Conservation (phyloP, 2,113 vertebrate species). For the Sphyrna mokarran region DNA sequence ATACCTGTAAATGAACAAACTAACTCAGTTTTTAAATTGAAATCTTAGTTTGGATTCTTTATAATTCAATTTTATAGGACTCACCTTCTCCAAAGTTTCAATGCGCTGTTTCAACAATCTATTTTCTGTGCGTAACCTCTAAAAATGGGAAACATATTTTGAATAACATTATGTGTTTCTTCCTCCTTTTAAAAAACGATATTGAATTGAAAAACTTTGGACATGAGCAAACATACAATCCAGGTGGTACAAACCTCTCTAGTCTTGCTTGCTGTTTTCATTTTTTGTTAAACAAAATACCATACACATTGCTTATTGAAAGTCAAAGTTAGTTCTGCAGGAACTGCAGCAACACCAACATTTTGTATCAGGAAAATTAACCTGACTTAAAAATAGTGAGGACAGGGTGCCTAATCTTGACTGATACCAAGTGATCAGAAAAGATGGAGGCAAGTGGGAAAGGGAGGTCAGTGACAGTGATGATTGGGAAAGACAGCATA, state of each 20-base stretch:
- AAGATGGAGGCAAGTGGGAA: too few relatives aligned
- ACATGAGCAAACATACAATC: neutral
- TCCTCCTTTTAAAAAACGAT: neutral
- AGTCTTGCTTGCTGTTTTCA: neutral
- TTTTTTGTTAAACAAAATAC: neutral
- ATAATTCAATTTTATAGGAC: conserved; percentile 46
- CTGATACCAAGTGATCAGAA: too few relatives aligned
- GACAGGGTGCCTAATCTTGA: too few relatives aligned
- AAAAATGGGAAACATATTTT: conserved; percentile 37
- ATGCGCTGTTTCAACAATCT: conserved; percentile 93
- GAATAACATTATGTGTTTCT: neutral
- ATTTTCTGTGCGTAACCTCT: conserved; percentile 95
- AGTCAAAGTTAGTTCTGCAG: neutral
- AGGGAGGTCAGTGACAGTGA: too few relatives aligned
- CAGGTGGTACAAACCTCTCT: neutral
- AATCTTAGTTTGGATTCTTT: neutral
- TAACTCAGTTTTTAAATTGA: neutral
- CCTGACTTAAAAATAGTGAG: too few relatives aligned
- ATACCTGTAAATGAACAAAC: neutral
- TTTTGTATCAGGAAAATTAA: neutral
- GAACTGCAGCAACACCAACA: neutral
- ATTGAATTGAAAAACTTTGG: neutral
- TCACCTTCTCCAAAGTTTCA: conserved; percentile 96
- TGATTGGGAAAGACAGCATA: too few relatives aligned
- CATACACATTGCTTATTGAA: neutral